These are phyloP conservation scores for Toxotes jaculatrix DNA, from an alignment of 2,113 vertebrate genomes.

Conservation along the genomic window DNA sequence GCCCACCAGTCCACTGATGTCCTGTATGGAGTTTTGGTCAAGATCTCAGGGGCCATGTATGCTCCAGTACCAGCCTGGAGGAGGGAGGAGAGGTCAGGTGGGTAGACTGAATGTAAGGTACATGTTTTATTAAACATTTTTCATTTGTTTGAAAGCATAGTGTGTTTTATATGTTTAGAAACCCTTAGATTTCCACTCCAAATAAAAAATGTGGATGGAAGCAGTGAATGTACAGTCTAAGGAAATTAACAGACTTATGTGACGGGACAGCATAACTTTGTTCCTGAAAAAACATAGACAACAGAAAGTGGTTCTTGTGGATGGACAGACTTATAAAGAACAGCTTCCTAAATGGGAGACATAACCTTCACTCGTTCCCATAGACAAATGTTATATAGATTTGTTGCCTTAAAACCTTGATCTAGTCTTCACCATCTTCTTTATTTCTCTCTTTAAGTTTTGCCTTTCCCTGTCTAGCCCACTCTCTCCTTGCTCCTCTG, in stretches of 20 bases:
- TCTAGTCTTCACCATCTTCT: background rate
- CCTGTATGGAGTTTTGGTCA: conserved; percentile 89
- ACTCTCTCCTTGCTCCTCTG: background rate
- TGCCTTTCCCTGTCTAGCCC: conserved; percentile 11
- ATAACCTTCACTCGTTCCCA: background rate
- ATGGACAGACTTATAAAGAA: background rate
- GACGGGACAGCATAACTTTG: background rate
- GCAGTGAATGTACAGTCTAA: background rate
- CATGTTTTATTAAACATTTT: background rate
- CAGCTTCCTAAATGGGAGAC: background rate
- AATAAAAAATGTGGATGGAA: background rate
- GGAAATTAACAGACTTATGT: background rate
- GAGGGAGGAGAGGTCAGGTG: background rate
- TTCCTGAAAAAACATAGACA: background rate
- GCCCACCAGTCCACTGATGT: conserved; percentile 98
- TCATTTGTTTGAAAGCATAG: background rate
- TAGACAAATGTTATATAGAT: background rate
- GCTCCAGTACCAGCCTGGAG: conserved; percentile 92
- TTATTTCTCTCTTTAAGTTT: conserved; percentile 19
- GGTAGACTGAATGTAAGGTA: background rate
- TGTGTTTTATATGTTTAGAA: background rate
- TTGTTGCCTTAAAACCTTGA: background rate
- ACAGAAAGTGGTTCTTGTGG: background rate
- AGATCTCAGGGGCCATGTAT: conserved; percentile 96
- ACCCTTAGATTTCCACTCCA: background rate